These are phyloP conservation scores for Perdita meconis DNA, from an alignment of 2,888 invertebrate species.

Conservation along the genomic window DNA sequence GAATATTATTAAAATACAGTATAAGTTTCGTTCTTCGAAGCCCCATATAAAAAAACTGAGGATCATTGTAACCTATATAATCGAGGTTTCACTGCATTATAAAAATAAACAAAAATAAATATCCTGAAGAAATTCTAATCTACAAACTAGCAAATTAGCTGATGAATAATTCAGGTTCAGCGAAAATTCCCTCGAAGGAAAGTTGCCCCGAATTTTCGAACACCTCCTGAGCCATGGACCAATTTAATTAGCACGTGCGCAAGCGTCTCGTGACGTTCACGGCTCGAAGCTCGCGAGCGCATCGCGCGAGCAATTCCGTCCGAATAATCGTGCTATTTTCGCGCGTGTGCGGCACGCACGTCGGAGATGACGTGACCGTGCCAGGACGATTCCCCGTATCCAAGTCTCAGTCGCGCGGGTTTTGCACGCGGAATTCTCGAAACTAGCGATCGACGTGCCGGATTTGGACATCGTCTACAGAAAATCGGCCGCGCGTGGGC, in stretches of 20 bases:
- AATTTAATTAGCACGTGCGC: constrained; percentile 49
- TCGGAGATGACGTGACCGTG: constrained; percentile 60
- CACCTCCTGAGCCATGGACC: not conserved
- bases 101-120: no score
- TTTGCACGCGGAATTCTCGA: constrained; percentile 46
- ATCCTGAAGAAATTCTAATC: no score
- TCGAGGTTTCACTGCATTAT: no score
- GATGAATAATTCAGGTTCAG: no score
- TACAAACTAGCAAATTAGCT: no score
- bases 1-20: no score
- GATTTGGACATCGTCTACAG: no score
- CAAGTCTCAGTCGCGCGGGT: constrained; percentile 15
- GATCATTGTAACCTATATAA: no score
- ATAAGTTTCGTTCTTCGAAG: no score
- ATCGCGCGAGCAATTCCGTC: constrained; percentile 47
- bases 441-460: constrained; percentile 31
- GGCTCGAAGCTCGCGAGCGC: constrained; percentile 3
- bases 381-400: constrained; percentile 45
- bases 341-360: constrained; percentile 47
- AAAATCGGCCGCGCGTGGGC: no score
- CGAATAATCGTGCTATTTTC: constrained; percentile 59
- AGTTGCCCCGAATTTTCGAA: not conserved
- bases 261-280: constrained; percentile 39
- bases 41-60: no score
- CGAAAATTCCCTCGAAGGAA: no score